A percentile compares a stretch with the other conserved stretches of the same genome.
Evolutionary conservation across 1,140 invertebrate species (phyloP).

Genomic region (Glomeris maerens): DNA sequence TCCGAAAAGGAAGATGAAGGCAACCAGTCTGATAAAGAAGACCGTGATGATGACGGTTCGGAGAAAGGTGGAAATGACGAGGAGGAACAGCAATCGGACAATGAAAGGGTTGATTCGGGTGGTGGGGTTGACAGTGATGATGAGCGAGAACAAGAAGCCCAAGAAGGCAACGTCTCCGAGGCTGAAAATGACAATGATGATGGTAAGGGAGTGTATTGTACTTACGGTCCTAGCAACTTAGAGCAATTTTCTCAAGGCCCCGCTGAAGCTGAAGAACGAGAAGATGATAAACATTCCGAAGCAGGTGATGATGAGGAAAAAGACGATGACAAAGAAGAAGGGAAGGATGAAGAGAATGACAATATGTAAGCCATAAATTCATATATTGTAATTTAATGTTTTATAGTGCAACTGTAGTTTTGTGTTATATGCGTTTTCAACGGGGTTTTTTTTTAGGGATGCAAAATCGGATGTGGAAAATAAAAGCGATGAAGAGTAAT

Average conservation of each 20-base stretch:
- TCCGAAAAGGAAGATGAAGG: slow-evolving; percentile 7
- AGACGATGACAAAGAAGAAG: slow-evolving; percentile 14
- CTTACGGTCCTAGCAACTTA: no score
- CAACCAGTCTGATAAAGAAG: slow-evolving; percentile 4
- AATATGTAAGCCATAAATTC: slow-evolving; percentile 9
- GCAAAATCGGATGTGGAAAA: slow-evolving; percentile 23
- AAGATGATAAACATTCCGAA: slow-evolving; percentile 6
- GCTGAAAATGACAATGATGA: slow-evolving; percentile 13
- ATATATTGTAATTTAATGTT: neutral
- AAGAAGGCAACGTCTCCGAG: slow-evolving; percentile 7
- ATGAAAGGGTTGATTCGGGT: slow-evolving; percentile 25
- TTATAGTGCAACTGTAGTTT: neutral
- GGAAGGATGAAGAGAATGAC: slow-evolving; percentile 17
- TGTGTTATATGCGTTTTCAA: neutral
- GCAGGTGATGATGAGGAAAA: slow-evolving; percentile 13
- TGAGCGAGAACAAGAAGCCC: no score
- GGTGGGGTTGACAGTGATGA: slow-evolving; percentile 6
- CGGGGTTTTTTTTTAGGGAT: slow-evolving; percentile 15
- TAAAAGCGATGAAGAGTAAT: slow-evolving; percentile 26
- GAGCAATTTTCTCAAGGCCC: no score
- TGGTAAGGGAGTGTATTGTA: slow-evolving; percentile 10
- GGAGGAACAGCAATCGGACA: slow-evolving; percentile 19
- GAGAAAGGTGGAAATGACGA: slow-evolving; percentile 13
- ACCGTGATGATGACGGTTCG: slow-evolving; percentile 8
- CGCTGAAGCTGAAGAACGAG: slow-evolving; percentile 12